Evolutionary conservation across 2,797 vertebrate genomes (phyloP).

Genomic region (Jordanella pulchra): DNA sequence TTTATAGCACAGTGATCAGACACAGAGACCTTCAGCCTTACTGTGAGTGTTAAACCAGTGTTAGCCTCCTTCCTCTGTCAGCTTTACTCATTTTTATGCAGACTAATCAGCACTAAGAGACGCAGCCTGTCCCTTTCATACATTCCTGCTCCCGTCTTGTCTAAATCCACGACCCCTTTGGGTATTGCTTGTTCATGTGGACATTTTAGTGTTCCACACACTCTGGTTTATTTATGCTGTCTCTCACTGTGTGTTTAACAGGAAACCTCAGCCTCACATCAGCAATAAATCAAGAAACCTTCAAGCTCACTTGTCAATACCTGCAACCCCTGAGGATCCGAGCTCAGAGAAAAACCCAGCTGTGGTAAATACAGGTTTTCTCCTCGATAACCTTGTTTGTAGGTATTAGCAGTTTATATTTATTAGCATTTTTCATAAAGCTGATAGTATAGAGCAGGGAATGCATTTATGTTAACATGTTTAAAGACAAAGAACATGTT

Average conservation of each 20-base stretch:
- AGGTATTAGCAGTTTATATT: background rate
- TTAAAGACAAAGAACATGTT: too few relatives aligned
- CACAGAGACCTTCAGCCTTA: constrained; percentile 11
- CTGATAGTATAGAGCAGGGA: too few relatives aligned
- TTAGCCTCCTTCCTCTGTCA: background rate
- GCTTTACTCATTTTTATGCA: constrained; percentile 13
- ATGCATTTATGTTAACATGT: too few relatives aligned
- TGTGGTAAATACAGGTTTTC: constrained; percentile 63
- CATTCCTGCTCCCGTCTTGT: background rate
- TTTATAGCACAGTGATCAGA: constrained; percentile 6
- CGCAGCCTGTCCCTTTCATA: constrained; percentile 20
- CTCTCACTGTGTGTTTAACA: constrained; percentile 52
- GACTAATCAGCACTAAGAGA: constrained; percentile 35
- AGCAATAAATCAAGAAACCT: constrained; percentile 59
- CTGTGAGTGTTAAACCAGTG: background rate
- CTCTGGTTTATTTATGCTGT: constrained; percentile 7
- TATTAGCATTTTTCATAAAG: too few relatives aligned
- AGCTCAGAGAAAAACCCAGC: constrained; percentile 69
- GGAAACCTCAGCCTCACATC: constrained; percentile 73
- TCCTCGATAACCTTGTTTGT: background rate
- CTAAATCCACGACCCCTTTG: constrained; percentile 6
- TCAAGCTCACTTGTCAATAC: constrained; percentile 56
- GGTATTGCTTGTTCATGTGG: background rate
- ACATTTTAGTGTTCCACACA: background rate
- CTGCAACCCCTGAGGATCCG: constrained; percentile 70